Base-by-base conservation (phyloP, 2,888 invertebrate genomes). In the Ischnura elegans region DNA sequence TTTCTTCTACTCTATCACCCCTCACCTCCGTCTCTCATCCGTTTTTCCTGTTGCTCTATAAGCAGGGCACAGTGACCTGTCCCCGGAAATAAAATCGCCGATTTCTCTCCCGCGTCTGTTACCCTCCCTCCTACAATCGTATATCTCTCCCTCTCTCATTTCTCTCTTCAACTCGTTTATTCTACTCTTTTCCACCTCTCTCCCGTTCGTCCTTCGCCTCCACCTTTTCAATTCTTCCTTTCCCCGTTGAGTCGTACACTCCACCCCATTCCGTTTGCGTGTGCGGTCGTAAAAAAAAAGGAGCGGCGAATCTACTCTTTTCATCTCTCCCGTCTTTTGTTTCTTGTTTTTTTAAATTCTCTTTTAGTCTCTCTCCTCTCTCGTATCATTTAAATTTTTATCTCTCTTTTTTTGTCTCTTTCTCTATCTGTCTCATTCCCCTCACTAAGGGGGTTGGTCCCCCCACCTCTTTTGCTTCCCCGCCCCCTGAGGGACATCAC, bases 381-480 rank as follows among this genome's bases (percentile, higher is more conserved):
- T 36, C n/a, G n/a, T n/a, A n/a, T 76, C 76, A 76, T 76, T 76
- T 76, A 76, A 76, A 76, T 76, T 76, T 76, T 76, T 76, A 76
- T 76, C 76, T 76, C 76, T 76, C 10, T 76, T 36, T 76, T 36
- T 76, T 36, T 61, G 21, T 61, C 47, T 47, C 2, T 51, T 19
- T 2, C 19, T 2, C 61, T n/a, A 21, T 61, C n/a, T 61, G n/a
- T 61, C 61, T 19, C 47, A 47, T 8, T 5, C 8, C 47, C 13
- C 47, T 13, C 47, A 47, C 13, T 8, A 13, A 8, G 47, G 47
- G 47, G 47, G 47, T 5, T 8, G 47, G 47, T 13, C 13, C 55
- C 55, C 55, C 55, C 66, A 8, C n/a, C 66, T 66, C 61, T 10
- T 5, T 25, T 25, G 21, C 21, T 61, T 25, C 61, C 61, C 29